Evolutionary conservation across 92 coral and sea anemone genomes (phyloP), one percentile per base, ranked within the genome.

Genomic region (Phenganax marumi): DNA sequence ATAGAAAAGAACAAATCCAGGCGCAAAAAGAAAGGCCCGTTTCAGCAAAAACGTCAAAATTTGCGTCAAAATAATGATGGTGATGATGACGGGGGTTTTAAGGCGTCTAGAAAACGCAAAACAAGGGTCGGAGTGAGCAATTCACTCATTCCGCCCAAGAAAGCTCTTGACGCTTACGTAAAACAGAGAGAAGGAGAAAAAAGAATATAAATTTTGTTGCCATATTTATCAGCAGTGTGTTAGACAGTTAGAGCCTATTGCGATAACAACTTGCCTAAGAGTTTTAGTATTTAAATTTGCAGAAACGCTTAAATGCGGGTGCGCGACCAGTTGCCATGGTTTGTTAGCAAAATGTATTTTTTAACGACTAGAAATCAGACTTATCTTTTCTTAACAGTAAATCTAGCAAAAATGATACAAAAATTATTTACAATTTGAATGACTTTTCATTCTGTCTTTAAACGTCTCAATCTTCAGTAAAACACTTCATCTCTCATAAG

Each of bases 111-210:
- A 64, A 86, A 68, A 50, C 86, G 89, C 66, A 93, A 93, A 57
- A 84, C 92, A 50, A 89, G 89, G 70, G 73, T 90, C 17, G 98
- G 98, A 0, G 89, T 92, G 23, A 95, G 85, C 18, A 93, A 95
- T 83, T 91, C 98, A 11, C 91, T 95, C 8, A 81, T 95, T 51
- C 98, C 98, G 22, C 98, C 98, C 12, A 95, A 92, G 90, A 89
- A 92, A 33, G 86, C 98, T 10, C 49, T 92, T 89, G 79, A 85
- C 71, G 96, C 98, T 12, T 95, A 84, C 73, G 96, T 87, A 73
- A 87, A 88, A 77, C 98, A 92, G 24, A 82, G 81, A 18, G 70
- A 49, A 21, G 71, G 68, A 14, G 94, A 86, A 10, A 87, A 70
- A 10, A 75, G 89, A 89, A 68, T 77, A 52, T 77, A 25, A 50